Evolutionary conservation across 1,140 invertebrate species (phyloP).

Genomic region (Heliconius congener): DNA sequence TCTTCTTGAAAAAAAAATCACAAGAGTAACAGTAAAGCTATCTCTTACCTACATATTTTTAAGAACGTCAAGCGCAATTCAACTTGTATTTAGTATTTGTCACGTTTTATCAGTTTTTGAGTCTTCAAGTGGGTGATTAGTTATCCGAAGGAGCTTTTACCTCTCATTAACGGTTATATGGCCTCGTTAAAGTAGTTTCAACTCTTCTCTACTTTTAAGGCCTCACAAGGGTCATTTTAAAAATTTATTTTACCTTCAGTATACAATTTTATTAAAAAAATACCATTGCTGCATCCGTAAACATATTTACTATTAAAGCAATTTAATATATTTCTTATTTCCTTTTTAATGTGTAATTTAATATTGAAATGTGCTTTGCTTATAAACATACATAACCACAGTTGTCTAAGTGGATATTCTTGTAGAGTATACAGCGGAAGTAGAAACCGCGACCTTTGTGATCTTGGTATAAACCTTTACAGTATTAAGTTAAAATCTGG

Average conservation of each 20-base stretch:
- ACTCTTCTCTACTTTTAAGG: slow-evolving; percentile 52
- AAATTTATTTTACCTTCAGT: background rate
- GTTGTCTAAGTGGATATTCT: slow-evolving; percentile 31
- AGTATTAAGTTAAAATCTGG: slow-evolving; percentile 22
- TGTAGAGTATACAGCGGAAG: slow-evolving; percentile 36
- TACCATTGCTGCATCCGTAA: background rate
- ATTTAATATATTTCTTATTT: background rate
- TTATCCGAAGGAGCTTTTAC: slow-evolving; percentile 73
- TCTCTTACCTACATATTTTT: slow-evolving; percentile 36
- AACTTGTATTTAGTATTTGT: slow-evolving; percentile 49
- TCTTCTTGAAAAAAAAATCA: slow-evolving; percentile 13
- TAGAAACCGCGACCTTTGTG: slow-evolving; percentile 30
- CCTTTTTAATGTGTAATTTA: background rate
- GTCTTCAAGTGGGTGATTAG: slow-evolving; percentile 59
- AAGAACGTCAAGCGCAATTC: slow-evolving; percentile 35
- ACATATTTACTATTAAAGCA: background rate
- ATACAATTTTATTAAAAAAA: background rate
- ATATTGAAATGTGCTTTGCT: slow-evolving; percentile 7
- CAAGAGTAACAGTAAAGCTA: slow-evolving; percentile 32
- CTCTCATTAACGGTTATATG: slow-evolving; percentile 74
- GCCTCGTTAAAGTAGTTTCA: slow-evolving; percentile 65
- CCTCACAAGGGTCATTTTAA: slow-evolving; percentile 21
- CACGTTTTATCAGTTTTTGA: slow-evolving; percentile 54
- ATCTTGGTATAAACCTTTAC: slow-evolving; percentile 22
- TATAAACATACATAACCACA: slow-evolving; percentile 19